A percentile compares a stretch with the other conserved stretches of the same genome.
Conservation (phyloP, 2,113 vertebrate genomes). For the Balaenoptera acutorostrata region DNA sequence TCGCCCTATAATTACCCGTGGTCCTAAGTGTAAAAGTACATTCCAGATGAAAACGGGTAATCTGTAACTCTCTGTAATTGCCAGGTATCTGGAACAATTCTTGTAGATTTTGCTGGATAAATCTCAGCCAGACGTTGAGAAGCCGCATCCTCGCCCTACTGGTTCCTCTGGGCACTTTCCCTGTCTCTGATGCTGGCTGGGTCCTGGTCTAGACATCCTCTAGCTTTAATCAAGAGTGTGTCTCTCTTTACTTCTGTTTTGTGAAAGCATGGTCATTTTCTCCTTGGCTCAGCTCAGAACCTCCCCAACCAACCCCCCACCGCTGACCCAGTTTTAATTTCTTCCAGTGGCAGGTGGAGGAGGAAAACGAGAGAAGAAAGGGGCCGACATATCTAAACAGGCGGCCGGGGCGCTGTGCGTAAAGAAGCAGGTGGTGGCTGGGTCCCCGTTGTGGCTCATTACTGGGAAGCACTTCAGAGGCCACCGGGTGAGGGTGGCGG, state of each 20-base stretch:
- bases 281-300: constrained; percentile 16
- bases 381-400: background rate
- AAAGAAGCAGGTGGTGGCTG: background rate
- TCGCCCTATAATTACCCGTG: background rate
- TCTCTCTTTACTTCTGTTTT: background rate
- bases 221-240: background rate
- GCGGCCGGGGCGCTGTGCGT: background rate
- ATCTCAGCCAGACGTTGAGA: background rate
- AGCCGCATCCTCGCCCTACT: accelerated
- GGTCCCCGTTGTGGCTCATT: constrained; percentile 20
- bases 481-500: background rate
- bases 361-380: constrained; percentile 21
- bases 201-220: background rate
- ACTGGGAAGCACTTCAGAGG: background rate
- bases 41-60: background rate
- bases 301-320: background rate
- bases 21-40: background rate
- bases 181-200: background rate
- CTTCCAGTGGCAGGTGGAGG: constrained; percentile 13
- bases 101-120: background rate
- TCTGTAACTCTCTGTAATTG: background rate
- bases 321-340: constrained; percentile 7
- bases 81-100: background rate
- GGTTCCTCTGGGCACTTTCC: background rate
- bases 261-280: background rate